Percentiles rank a stretch among this genome's conserved stretches.
phyloP scores from a whole-genome alignment of 2,888 invertebrate species.

The Drosophila emarginata region DNA sequence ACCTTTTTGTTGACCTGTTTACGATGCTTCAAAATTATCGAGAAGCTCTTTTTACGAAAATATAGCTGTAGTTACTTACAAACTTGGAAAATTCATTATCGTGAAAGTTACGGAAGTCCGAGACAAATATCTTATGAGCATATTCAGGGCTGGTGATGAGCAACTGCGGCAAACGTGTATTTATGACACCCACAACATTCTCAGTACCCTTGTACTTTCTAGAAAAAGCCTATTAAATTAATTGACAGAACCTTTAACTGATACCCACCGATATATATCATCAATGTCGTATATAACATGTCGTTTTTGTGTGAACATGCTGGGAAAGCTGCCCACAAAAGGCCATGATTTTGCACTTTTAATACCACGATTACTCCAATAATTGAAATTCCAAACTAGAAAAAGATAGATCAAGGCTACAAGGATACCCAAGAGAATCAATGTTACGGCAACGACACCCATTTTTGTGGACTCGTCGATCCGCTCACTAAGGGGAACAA shows the following conservation, averaged over 20 bases:
- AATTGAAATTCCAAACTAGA: constrained; percentile 76
- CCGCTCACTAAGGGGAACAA: constrained; percentile 15
- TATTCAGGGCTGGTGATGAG: constrained; percentile 80
- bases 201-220: constrained; percentile 61
- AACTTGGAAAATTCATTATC: constrained; percentile 74
- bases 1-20: constrained; percentile 69
- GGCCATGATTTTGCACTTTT: constrained; percentile 77
- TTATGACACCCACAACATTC: constrained; percentile 81
- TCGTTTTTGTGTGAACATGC: constrained; percentile 66
- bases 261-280: constrained; percentile 80
- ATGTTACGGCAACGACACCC: constrained; percentile 28
- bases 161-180: constrained; percentile 77
- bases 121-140: constrained; percentile 80
- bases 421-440: constrained; percentile 32
- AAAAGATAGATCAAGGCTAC: constrained; percentile 62
- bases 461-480: constrained; percentile 18
- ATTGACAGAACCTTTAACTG: background rate
- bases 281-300: constrained; percentile 79
- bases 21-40: constrained; percentile 17
- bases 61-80: constrained; percentile 49
- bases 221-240: background rate
- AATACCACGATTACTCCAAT: constrained; percentile 81
- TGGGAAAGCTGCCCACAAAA: constrained; percentile 80
- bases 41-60: no score
- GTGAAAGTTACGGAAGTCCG: constrained; percentile 81